Evolutionary conservation across 2,113 vertebrate genomes (phyloP).

Genomic region (Podocnemis expansa): DNA sequence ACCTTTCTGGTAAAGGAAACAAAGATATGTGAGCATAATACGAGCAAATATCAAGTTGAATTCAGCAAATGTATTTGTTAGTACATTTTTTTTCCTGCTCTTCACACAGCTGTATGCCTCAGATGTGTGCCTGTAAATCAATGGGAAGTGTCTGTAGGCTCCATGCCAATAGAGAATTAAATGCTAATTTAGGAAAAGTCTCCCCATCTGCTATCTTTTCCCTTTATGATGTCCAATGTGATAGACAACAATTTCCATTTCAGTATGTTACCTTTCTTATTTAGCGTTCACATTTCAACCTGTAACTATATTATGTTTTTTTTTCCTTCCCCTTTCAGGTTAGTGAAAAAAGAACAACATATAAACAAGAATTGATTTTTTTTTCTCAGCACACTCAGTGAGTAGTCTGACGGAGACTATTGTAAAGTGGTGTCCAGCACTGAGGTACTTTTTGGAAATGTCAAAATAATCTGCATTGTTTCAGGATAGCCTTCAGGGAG

Average conservation of each 20-base stretch:
- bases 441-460: slow-evolving; percentile 27
- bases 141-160: neutral
- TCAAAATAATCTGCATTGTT: slow-evolving; percentile 57
- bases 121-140: neutral
- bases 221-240: neutral
- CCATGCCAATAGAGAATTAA: neutral
- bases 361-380: slow-evolving; percentile 21
- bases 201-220: neutral
- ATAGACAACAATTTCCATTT: neutral
- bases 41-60: neutral
- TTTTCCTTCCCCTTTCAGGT: neutral
- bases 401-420: neutral
- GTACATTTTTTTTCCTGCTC: neutral
- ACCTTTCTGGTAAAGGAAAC: neutral
- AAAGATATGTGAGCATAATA: neutral
- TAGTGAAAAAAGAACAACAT: neutral
- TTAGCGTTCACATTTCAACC: neutral
- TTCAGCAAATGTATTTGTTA: neutral
- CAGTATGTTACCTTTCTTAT: neutral
- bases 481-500: slow-evolving; percentile 43
- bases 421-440: neutral
- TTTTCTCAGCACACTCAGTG: slow-evolving; percentile 39
- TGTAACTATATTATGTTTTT: neutral
- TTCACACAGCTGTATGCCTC: neutral
- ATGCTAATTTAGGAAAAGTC: neutral